Evolutionary conservation across 1,140 invertebrate species (phyloP), one percentile per base, ranked within the genome.

Genomic region (Sarcophaga peregrina): DNA sequence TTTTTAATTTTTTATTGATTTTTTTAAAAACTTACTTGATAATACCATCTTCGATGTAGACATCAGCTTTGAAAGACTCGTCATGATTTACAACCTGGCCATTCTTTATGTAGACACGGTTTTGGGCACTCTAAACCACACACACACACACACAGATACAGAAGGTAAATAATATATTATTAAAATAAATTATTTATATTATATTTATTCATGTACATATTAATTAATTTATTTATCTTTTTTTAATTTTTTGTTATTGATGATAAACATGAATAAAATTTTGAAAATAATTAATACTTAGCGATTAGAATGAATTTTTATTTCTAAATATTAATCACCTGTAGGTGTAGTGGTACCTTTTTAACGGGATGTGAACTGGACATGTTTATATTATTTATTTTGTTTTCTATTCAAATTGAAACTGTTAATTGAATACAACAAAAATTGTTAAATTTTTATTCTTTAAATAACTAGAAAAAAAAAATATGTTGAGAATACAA

Each of bases 61-160:
- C 91, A 95, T 96, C 94, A 96, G 96, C 91, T 96, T 95, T 83
- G 96, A 90, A 87, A 86, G 96, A 96, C 47, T 94, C 94, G 91
- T 99, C 97, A 88, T 98, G 97, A 92, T 99, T 99, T 73, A 99
- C 97, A 82, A 99, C 94, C 88, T 95, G 95, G 11, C 98, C 98
- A 92, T 97, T 96, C 92, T 98, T 98, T 84, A 99, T 98, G 54
- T 99, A 93, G 54, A 99, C 92, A 13, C 97, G 94, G 90, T 97
- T 97, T 90, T 97, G 96, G 25, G 96, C 95, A 91, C 96, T 97
- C 96, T 97, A 92, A 9, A 92, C 92, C 92, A 97, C n/a, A 37
- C 25, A 1, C 25, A 37, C 25, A 37, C 25, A 37, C 25, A 37
- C 25, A 37, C 25, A 37, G 25, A 4, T 4, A 37, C 4, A 37